phyloP scores from a whole-genome alignment of 2,113 vertebrate species.

The Hypocryptadius cinnamomeus region DNA sequence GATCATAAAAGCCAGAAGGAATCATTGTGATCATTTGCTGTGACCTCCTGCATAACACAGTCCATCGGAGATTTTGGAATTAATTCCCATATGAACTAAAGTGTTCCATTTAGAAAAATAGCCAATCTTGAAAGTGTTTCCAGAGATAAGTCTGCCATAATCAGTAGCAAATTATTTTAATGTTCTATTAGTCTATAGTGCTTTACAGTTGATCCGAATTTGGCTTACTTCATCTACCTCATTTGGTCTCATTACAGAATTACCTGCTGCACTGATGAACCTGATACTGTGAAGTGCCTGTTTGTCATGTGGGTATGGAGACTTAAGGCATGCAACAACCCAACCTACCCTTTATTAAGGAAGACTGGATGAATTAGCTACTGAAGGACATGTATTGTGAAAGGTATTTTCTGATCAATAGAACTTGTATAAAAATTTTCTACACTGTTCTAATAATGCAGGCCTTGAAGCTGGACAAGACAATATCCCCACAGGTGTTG shows the following conservation, averaged over 20 bases:
- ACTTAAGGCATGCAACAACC: not conserved
- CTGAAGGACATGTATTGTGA: not conserved
- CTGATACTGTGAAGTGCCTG: not conserved
- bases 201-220: not conserved
- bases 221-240: not conserved
- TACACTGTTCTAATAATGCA: not conserved
- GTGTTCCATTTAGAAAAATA: constrained; percentile 7
- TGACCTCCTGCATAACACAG: not conserved
- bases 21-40: not conserved
- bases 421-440: not conserved
- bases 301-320: not conserved
- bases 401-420: not conserved
- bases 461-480: not conserved
- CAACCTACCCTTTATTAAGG: not conserved
- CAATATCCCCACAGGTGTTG: not conserved
- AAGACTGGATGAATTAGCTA: not conserved
- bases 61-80: not conserved
- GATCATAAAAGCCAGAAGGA: not conserved
- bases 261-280: not conserved
- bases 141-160: not conserved
- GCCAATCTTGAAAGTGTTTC: constrained; percentile 8
- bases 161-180: constrained; percentile 6
- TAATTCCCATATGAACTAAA: not conserved
- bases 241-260: not conserved
- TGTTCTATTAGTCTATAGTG: constrained; percentile 13